Conservation (phyloP, 2,797 vertebrate species). For the Cyprinella venusta region DNA sequence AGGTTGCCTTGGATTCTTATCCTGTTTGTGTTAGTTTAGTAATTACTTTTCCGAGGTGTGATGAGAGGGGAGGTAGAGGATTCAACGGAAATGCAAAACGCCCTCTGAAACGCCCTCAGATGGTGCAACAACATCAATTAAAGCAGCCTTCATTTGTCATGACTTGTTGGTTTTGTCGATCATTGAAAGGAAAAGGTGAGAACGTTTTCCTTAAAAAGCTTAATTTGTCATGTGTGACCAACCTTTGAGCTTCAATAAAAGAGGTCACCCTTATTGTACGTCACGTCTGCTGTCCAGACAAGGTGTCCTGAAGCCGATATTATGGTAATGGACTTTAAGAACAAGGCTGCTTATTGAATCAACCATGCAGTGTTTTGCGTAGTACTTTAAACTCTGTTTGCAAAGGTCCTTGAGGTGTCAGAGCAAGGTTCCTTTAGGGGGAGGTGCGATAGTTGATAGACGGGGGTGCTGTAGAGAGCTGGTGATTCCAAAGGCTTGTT, state of each 20-base stretch:
- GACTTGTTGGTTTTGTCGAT: conserved; percentile 71
- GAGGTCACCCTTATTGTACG: conserved; percentile 53
- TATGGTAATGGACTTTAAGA: conserved; percentile 13
- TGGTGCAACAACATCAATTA: conserved; percentile 77
- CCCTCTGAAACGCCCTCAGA: conserved; percentile 67
- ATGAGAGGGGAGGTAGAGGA: conserved; percentile 55
- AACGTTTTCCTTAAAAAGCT: conserved; percentile 42
- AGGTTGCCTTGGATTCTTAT: not conserved
- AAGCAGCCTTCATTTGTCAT: conserved; percentile 76
- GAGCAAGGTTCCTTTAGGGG: conserved; percentile 37
- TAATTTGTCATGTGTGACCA: conserved; percentile 29
- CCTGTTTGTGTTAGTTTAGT: conserved; percentile 60
- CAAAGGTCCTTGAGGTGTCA: conserved; percentile 70
- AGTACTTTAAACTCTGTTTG: conserved; percentile 24
- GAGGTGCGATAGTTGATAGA: conserved; percentile 24
- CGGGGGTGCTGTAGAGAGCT: conserved; percentile 3
- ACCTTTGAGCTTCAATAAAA: conserved; percentile 54
- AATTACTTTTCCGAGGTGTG: conserved; percentile 68
- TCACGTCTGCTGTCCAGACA: not conserved
- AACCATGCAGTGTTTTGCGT: not conserved
- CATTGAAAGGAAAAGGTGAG: conserved; percentile 66
- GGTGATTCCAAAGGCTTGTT: conserved; percentile 26
- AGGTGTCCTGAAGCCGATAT: not conserved
- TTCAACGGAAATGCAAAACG: conserved; percentile 67
- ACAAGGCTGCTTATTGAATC: conserved; percentile 3